These are phyloP conservation scores for Cataglyphis altisquamis DNA, from an alignment of 2,888 invertebrate species.

Conservation along the genomic window DNA sequence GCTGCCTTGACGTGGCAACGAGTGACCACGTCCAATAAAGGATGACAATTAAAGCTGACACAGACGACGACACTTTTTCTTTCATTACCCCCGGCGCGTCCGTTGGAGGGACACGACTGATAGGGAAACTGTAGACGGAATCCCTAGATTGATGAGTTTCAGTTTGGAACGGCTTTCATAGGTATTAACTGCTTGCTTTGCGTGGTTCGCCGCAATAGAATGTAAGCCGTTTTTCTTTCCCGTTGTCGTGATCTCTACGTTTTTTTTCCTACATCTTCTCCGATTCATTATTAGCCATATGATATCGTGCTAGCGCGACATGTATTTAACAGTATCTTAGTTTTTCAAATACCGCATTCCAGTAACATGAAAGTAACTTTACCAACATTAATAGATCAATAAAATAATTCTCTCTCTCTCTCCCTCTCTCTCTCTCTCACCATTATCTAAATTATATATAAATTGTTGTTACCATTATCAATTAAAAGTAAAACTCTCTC, in stretches of 20 bases:
- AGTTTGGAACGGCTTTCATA: constrained; percentile 33
- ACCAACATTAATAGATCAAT: neutral
- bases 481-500: neutral
- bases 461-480: neutral
- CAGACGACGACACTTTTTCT: constrained; percentile 42
- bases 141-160: constrained; percentile 39
- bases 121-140: constrained; percentile 21
- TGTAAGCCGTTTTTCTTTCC: neutral
- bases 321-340: neutral
- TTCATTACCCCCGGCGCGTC: constrained; percentile 22
- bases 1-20: constrained; percentile 66
- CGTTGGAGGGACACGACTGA: constrained; percentile 30
- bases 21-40: constrained; percentile 78
- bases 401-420: neutral
- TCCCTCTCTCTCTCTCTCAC: neutral
- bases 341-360: neutral
- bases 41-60: constrained; percentile 50
- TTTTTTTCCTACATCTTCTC: neutral
- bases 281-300: neutral
- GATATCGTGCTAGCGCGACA: neutral
- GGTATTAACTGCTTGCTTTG: constrained; percentile 31
- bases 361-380: neutral
- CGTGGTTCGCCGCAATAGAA: constrained; percentile 19
- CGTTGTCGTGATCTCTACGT: neutral
- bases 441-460: neutral